Evolutionary conservation across 2,888 invertebrate genomes (phyloP), one percentile per base, ranked within the genome.

Genomic region (Rhimphoctona megacephalus): DNA sequence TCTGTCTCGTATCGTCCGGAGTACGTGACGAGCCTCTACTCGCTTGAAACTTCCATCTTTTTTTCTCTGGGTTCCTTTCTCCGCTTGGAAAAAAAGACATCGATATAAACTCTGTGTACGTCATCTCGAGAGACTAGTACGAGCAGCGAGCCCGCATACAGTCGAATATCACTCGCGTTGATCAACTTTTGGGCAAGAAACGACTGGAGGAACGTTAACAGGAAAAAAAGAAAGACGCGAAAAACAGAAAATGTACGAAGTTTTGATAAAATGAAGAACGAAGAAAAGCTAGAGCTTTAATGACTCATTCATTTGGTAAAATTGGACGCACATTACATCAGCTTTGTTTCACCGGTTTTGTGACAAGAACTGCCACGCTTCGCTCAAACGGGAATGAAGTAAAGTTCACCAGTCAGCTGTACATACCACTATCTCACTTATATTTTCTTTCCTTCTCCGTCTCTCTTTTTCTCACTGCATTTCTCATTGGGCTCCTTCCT

Each of bases 41-140:
- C 70, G 46, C 33, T 70, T 61, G 43, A 61, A 43, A 25, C 33
- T 43, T 43, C 74, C 30, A 17, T 43, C 61, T 39, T 43, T 22
- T 14, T 36, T 39, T 36, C 52, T 33, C 36, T 17, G 70, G 52
- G 52, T 33, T 54, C 72, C 72, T 73, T 74, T 74, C 74, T 74
- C 74, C 39, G 69, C 46, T 46, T 43, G 69, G n/a, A 43, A 43
- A 43, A 74, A 74, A 61, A 72, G 2, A 25, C 61, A 30, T 74
- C 57, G 74, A 11, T 61, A 43, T 74, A 74, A 36, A 57, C 54
- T 36, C 57, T 39, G 73, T 25, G 54, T 39, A 78, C 87, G 80
- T 86, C 81, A 80, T 74, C 61, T n/a, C 25, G 67, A 86, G 64
- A 46, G 81, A 30, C 25, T 72, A 72, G 54, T 76, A 66, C 43